Evolutionary conservation across 2,888 invertebrate species (phyloP).

Genomic region (Lycophotia porphyrea): DNA sequence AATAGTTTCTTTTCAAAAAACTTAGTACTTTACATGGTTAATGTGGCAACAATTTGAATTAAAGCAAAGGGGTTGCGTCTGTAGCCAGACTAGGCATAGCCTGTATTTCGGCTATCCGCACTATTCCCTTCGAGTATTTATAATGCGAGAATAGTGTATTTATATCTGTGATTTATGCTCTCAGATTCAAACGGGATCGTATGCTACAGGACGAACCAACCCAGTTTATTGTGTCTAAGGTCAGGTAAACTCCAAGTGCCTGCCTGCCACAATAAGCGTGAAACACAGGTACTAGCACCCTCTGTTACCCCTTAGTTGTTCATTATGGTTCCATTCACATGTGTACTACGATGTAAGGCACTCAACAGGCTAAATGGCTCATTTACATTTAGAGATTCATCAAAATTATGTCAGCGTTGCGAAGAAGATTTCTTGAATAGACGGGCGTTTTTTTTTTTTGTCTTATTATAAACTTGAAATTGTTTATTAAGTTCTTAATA

Average conservation of each 20-base stretch:
- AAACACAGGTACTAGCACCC: not conserved
- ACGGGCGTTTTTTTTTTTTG: constrained; percentile 44
- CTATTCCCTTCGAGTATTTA: too few species aligned
- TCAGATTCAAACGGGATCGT: not conserved
- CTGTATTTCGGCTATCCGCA: too few species aligned
- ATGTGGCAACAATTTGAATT: too few species aligned
- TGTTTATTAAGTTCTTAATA: too few species aligned
- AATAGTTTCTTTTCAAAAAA: too few species aligned
- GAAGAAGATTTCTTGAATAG: constrained; percentile 1
- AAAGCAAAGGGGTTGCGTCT: too few species aligned
- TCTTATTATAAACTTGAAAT: not conserved
- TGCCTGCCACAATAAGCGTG: not conserved
- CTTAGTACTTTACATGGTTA: too few species aligned
- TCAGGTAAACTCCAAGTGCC: not conserved
- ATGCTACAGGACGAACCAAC: not conserved
- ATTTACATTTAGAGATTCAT: constrained; percentile 61
- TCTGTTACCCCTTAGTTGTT: not conserved
- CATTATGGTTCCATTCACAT: constrained; percentile 27
- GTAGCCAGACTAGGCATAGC: too few species aligned
- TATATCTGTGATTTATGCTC: not conserved
- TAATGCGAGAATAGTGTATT: too few species aligned
- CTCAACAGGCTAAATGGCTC: constrained; percentile 52
- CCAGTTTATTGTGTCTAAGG: constrained; percentile 1
- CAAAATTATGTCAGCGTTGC: constrained; percentile 43
- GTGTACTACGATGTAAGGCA: constrained; percentile 9